phyloP scores from a whole-genome alignment of 1,140 invertebrate genomes.

The Phymorhynchus buccinoides region DNA sequence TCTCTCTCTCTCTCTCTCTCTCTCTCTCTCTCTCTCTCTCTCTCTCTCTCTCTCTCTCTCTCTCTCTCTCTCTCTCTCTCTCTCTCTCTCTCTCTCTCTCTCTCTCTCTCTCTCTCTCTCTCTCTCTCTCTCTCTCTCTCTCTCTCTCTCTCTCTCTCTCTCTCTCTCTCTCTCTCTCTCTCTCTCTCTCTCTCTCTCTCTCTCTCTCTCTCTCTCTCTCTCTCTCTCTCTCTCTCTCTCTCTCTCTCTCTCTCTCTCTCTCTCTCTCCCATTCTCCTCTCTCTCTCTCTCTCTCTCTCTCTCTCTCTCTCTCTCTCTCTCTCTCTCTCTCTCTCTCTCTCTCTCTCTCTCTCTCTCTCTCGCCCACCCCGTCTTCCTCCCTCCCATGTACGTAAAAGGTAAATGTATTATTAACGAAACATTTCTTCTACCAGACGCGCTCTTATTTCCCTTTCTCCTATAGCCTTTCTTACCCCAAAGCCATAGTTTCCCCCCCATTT shows the following conservation, averaged over 20 bases:
- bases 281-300: neutral
- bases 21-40: slow-evolving; percentile 30
- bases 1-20: slow-evolving; percentile 31
- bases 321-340: slow-evolving; percentile 33
- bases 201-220: neutral
- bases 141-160: neutral
- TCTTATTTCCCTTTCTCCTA: too few relatives aligned
- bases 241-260: neutral
- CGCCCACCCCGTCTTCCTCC: neutral
- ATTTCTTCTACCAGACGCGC: too few relatives aligned
- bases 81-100: slow-evolving; percentile 34
- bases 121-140: slow-evolving; percentile 19
- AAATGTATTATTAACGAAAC: too few relatives aligned
- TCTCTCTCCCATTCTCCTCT: too few relatives aligned
- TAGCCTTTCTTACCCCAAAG: too few relatives aligned
- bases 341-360: slow-evolving; percentile 13
- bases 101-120: slow-evolving; percentile 32
- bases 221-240: neutral
- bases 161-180: neutral
- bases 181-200: neutral
- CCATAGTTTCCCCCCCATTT: too few relatives aligned
- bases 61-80: slow-evolving; percentile 28
- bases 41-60: neutral
- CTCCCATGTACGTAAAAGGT: too few relatives aligned
- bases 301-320: slow-evolving; percentile 1